phyloP scores from a whole-genome alignment of 2,113 vertebrate genomes.

The Upupa epops region DNA sequence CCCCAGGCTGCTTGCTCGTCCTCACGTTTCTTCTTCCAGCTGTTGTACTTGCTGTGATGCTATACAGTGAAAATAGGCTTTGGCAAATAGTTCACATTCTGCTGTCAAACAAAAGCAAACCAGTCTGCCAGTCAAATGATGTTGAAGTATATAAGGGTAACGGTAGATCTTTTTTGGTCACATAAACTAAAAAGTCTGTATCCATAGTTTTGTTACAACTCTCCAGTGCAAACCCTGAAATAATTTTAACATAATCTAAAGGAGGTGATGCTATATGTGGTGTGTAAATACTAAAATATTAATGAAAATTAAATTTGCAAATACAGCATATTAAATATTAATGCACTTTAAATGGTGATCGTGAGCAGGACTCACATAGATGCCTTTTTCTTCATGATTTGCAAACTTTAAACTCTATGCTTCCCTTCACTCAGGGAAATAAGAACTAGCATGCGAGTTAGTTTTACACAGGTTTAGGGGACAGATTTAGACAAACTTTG shows the following conservation, averaged over 20 bases:
- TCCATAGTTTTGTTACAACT: background rate
- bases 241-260: background rate
- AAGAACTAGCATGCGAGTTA: background rate
- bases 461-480: background rate
- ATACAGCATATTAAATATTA: background rate
- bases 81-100: background rate
- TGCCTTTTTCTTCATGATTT: background rate
- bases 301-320: background rate
- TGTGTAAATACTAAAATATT: constrained; percentile 37
- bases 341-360: background rate
- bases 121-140: background rate
- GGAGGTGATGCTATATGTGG: background rate
- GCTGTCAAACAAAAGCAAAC: background rate
- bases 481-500: background rate
- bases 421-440: background rate
- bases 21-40: background rate
- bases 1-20: background rate
- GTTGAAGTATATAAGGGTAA: background rate
- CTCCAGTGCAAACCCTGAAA: background rate
- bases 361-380: background rate
- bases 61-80: no score
- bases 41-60: background rate
- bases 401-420: background rate
- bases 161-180: background rate
- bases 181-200: background rate